Evolutionary conservation across 2,888 invertebrate genomes (phyloP).

Genomic region (Ligdia adustata): DNA sequence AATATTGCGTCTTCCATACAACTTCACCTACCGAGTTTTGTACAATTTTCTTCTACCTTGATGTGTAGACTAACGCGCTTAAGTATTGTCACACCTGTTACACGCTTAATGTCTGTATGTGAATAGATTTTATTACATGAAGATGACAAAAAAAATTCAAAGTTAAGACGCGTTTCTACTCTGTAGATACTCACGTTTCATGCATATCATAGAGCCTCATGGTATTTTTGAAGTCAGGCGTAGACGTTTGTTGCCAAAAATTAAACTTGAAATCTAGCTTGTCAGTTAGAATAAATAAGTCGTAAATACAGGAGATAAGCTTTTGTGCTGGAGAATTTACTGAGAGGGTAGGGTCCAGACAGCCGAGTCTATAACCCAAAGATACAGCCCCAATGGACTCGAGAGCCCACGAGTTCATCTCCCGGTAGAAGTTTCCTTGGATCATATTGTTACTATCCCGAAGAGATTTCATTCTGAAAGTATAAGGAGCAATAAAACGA

Average conservation of each 20-base stretch:
- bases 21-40: too few species aligned
- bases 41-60: too few species aligned
- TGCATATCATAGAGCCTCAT: constrained; percentile 61
- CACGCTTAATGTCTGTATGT: too few species aligned
- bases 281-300: constrained; percentile 44
- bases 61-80: too few species aligned
- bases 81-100: too few species aligned
- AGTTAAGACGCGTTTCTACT: too few species aligned
- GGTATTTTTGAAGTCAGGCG: constrained; percentile 51
- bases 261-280: constrained; percentile 59
- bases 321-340: constrained; percentile 56
- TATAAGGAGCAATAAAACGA: too few species aligned
- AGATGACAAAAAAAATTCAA: too few species aligned
- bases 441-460: constrained; percentile 81
- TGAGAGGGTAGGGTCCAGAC: constrained; percentile 55
- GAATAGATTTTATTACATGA: too few species aligned
- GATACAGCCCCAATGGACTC: constrained; percentile 80
- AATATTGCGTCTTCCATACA: too few species aligned
- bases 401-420: constrained; percentile 85
- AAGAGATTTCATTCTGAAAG: constrained; percentile 80
- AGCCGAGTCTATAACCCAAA: constrained; percentile 64
- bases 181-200: constrained; percentile 48
- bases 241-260: constrained; percentile 54
- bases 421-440: constrained; percentile 77
- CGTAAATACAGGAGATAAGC: constrained; percentile 57